Conservation (phyloP, 2,888 invertebrate genomes). For the Eupithecia vulgata region DNA sequence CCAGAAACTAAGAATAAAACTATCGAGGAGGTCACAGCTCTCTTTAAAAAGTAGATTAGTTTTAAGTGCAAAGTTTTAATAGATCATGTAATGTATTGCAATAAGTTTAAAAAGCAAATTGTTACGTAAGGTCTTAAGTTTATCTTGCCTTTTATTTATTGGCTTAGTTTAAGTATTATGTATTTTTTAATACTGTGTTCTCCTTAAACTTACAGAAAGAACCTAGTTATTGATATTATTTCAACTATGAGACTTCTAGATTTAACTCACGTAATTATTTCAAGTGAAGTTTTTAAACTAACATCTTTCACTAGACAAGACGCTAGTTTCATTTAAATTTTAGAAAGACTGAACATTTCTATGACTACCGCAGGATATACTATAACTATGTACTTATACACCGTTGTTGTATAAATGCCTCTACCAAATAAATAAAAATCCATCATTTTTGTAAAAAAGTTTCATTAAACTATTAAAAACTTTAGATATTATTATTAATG, state of each 20-base stretch:
- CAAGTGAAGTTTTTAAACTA: neutral
- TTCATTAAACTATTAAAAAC: neutral
- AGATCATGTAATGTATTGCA: conserved; percentile 56
- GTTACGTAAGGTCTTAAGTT: conserved; percentile 31
- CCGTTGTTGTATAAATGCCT: conserved; percentile 36
- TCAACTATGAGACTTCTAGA: neutral
- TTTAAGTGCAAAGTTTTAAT: conserved; percentile 50
- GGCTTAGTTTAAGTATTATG: neutral
- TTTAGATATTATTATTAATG: neutral
- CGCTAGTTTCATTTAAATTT: conserved; percentile 53
- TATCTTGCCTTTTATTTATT: neutral
- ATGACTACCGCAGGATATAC: conserved; percentile 58
- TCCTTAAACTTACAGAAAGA: neutral
- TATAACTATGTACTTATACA: conserved; percentile 70
- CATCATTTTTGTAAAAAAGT: neutral
- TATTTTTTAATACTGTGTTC: neutral
- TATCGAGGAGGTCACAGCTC: conserved; percentile 79
- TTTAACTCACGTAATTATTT: neutral
- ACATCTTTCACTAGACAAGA: neutral
- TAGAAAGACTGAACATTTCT: conserved; percentile 70
- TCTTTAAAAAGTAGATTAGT: conserved; percentile 71
- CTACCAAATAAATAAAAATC: neutral
- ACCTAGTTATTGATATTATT: neutral
- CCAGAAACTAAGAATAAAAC: conserved; percentile 81
- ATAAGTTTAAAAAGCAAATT: conserved; percentile 64